Conservation (phyloP, 2,888 invertebrate genomes). For the Drosophila setosimentum region DNA sequence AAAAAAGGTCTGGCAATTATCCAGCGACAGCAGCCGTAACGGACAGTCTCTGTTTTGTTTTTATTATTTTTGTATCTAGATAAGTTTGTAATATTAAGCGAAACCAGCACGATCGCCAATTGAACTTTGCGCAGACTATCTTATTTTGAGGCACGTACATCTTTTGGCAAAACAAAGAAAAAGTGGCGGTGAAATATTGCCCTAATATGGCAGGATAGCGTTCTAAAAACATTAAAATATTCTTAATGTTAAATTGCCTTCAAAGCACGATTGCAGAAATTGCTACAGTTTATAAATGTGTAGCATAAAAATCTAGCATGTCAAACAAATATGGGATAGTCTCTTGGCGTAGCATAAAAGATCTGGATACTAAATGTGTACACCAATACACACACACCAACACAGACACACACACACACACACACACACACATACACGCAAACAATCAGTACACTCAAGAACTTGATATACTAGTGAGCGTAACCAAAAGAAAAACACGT, state of each 20-base stretch:
- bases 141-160: conserved; percentile 7
- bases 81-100: conserved; percentile 77
- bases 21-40: conserved; percentile 33
- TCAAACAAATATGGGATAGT: conserved; percentile 6
- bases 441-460: conserved; percentile 45
- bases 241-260: not conserved
- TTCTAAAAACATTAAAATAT: not conserved
- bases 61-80: conserved; percentile 54
- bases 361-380: conserved; percentile 58
- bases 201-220: not conserved
- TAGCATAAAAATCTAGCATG: not conserved
- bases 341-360: conserved; percentile 35
- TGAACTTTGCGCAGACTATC: conserved; percentile 7
- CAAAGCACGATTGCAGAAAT: not conserved
- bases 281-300: not conserved
- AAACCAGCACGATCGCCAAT: conserved; percentile 57
- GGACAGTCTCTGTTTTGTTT: conserved; percentile 17
- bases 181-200: not conserved
- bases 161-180: conserved; percentile 1
- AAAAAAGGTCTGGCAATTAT: conserved; percentile 64
- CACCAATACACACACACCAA: conserved; percentile 6
- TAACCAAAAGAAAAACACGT: conserved; percentile 34
- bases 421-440: conserved; percentile 30
- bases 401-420: conserved; percentile 12
- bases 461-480: conserved; percentile 73